Evolutionary conservation across 1,140 invertebrate genomes (phyloP), one percentile per base, ranked within the genome.

Genomic region (Trichogramma pretiosum): DNA sequence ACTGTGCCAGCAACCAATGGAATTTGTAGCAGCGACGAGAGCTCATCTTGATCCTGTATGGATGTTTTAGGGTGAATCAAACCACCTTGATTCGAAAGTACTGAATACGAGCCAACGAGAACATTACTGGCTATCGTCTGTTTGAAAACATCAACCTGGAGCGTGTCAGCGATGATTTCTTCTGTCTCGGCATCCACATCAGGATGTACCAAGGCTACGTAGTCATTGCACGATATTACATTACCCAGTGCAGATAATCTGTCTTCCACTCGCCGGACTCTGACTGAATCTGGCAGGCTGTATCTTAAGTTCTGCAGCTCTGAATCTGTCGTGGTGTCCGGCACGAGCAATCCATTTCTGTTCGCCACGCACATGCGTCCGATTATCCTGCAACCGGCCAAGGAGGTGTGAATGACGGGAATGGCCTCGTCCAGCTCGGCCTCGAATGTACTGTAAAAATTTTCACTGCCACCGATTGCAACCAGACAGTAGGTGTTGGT

Each of bases 221-320:
- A 98, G 73, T 99, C 97, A 74, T 99, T 99, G 65, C 93, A 98
- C 4, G 91, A 83, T 57, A 99, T 87, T 1, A 99, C 94, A 77
- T 99, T 99, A 17, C 97, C 97, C 39, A 99, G 74, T 11, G 97
- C 97, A 26, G 94, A 98, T 1, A 99, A 73, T 53, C 93, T 79
- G 67, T 99, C 97, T 70, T 99, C 95, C 0, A 99, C 85, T 52
- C 97, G 78, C 58, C 95, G 90, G 26, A 99, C 80, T 73, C 88
- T 87, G 1, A 99, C 92, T 14, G 73, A 73, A 59, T 99, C 96
- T 22, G 97, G 97, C 19, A 99, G 70, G 38, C 91, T 90, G 74
- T 99, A 99, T 54, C 94, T 74, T 48, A 99, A 79, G 63, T 99
- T 95, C 67, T 99, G 95, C 37, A 99, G 73, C 75, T 99, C 97